These are phyloP conservation scores for Dasysyrphus albostriatus DNA, from an alignment of 2,888 invertebrate genomes.

Conservation along the genomic window DNA sequence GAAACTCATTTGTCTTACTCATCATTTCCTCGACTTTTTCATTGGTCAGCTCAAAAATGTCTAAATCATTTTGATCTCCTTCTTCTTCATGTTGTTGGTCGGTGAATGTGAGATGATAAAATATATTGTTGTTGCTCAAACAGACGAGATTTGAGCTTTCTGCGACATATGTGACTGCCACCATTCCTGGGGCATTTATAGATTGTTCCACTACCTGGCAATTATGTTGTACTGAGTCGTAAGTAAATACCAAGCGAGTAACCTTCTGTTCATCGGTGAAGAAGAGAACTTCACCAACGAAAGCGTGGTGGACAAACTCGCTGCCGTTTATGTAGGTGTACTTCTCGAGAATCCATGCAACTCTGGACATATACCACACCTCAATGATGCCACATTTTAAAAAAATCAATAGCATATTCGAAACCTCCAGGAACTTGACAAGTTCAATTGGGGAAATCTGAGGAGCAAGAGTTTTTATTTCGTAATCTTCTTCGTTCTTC, in stretches of 20 bases:
- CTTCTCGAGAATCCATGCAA: slow-evolving; percentile 77
- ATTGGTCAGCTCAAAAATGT: slow-evolving; percentile 78
- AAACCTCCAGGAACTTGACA: slow-evolving; percentile 77
- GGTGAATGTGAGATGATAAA: slow-evolving; percentile 79
- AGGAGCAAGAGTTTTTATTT: slow-evolving; percentile 60
- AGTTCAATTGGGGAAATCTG: slow-evolving; percentile 78
- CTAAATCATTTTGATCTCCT: slow-evolving; percentile 49
- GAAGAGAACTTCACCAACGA: slow-evolving; percentile 78
- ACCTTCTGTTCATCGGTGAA: slow-evolving; percentile 80
- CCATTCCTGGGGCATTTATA: slow-evolving; percentile 79
- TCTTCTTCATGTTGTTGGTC: neutral
- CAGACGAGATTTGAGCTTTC: slow-evolving; percentile 80
- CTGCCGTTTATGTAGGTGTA: slow-evolving; percentile 78
- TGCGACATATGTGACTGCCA: slow-evolving; percentile 81
- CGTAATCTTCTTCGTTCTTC: slow-evolving; percentile 18
- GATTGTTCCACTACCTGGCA: slow-evolving; percentile 77
- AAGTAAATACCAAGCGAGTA: slow-evolving; percentile 78
- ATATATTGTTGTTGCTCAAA: slow-evolving; percentile 82
- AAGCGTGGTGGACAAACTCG: slow-evolving; percentile 79
- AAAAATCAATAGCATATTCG: slow-evolving; percentile 79
- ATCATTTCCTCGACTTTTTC: slow-evolving; percentile 76
- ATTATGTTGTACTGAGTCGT: slow-evolving; percentile 77
- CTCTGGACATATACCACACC: slow-evolving; percentile 80
- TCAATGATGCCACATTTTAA: slow-evolving; percentile 81
- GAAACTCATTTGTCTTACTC: slow-evolving; percentile 75